Conservation (phyloP, 2,797 vertebrate species). For the Dromococcyx pavoninus region DNA sequence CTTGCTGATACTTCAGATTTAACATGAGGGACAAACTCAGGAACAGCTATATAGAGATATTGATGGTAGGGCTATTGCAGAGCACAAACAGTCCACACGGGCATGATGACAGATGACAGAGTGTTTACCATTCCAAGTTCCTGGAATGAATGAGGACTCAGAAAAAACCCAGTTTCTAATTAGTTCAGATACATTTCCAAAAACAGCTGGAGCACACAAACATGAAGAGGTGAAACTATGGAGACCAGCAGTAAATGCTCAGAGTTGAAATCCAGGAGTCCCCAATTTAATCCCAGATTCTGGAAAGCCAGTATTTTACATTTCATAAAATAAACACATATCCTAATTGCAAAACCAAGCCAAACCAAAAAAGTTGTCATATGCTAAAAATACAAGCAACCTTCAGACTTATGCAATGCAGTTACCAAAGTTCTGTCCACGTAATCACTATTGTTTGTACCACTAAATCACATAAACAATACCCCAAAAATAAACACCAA, state of each 20-base stretch:
- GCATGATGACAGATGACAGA: neutral
- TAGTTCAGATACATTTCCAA: neutral
- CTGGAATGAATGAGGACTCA: neutral
- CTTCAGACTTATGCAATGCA: neutral
- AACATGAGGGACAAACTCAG: neutral
- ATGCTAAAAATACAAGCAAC: neutral
- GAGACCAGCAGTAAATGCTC: neutral
- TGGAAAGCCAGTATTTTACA: neutral
- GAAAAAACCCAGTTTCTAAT: neutral
- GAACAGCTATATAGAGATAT: neutral
- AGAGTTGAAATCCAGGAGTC: neutral
- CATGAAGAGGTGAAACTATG: neutral
- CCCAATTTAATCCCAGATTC: neutral
- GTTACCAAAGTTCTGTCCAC: neutral
- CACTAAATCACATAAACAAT: neutral
- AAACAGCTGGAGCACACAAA: neutral
- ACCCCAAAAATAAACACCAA: neutral
- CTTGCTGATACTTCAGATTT: neutral
- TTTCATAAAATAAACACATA: neutral
- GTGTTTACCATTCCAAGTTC: neutral
- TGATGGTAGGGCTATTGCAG: neutral
- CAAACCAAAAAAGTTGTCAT: neutral
- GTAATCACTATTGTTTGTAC: conserved; percentile 36
- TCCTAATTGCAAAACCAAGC: conserved; percentile 2
- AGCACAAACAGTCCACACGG: neutral